Evolutionary conservation across 2,113 vertebrate genomes (phyloP), one percentile per base, ranked within the genome.

Genomic region (Lota lota): DNA sequence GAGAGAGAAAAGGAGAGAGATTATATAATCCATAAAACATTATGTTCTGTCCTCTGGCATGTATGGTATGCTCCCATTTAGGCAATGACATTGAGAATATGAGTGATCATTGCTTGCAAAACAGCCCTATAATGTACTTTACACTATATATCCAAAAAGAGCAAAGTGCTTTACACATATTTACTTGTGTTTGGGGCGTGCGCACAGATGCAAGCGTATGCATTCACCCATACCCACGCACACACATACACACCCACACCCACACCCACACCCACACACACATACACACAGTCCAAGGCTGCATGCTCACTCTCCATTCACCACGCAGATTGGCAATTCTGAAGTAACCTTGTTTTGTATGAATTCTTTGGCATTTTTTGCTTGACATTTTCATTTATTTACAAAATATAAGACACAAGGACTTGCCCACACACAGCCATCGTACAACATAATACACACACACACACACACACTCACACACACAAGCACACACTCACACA

Each of bases 361-460:
- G 88, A 82, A 92, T 94, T 93, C 92, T 89, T 81, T 94, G 89
- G 94, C 92, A 93, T 94, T 94, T 94, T 79, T 93, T 94, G 90
- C 88, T 88, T 94, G 93, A 93, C 93, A 94, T 94, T 95, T 96
- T 94, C 92, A 94, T 94, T 95, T 94, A 93, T 94, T 94, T 77
- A 70, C 75, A 86, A 74, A 81, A 85, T 72, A 82, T 70, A 68
- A 68, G 64, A 68, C 53, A 40, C 17, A 17, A 1, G 24, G 24
- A 24, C 24, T 24, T 24, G 24, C 24, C 24, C 24, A 24, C 24
- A 24, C 24, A 24, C 24, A n/a, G n/a, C n/a, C n/a, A n/a, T n/a
- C n/a, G n/a, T n/a, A n/a, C n/a, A n/a, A n/a, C n/a, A n/a, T n/a
- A n/a, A 57, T 22, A 36, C 58, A 72, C 63, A 36, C 60, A 1